These are phyloP conservation scores for Acanthopagrus latus DNA, from an alignment of 2,797 vertebrate species.

Conservation along the genomic window DNA sequence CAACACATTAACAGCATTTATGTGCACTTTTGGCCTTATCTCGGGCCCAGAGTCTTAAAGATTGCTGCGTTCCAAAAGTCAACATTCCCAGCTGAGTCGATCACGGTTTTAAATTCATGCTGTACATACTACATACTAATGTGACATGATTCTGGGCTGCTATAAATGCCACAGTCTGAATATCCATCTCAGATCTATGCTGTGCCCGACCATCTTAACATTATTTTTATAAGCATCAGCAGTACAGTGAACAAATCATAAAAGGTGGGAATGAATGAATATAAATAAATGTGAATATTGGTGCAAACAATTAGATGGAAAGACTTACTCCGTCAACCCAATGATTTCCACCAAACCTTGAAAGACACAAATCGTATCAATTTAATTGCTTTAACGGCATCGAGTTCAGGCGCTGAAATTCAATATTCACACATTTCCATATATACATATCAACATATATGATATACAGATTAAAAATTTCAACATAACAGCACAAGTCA, in stretches of 20 bases:
- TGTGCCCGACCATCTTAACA: background rate
- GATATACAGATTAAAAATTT: background rate
- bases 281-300: too few relatives aligned
- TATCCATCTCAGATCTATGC: background rate
- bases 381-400: constrained; percentile 6
- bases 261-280: too few relatives aligned
- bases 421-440: background rate
- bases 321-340: constrained; percentile 78
- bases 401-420: background rate
- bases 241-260: too few relatives aligned
- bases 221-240: background rate
- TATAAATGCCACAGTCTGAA: background rate
- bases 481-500: background rate
- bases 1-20: constrained; percentile 13
- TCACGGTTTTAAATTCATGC: background rate
- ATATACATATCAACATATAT: background rate
- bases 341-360: constrained; percentile 62
- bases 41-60: constrained; percentile 55
- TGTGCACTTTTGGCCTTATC: constrained; percentile 44
- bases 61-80: constrained; percentile 54
- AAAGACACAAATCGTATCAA: constrained; percentile 52
- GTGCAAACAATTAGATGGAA: constrained; percentile 26
- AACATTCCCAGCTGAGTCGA: background rate
- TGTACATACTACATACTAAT: background rate
- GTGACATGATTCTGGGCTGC: background rate